Evolutionary conservation across 2,888 invertebrate species (phyloP).

Genomic region (Drosophila niveifrons): DNA sequence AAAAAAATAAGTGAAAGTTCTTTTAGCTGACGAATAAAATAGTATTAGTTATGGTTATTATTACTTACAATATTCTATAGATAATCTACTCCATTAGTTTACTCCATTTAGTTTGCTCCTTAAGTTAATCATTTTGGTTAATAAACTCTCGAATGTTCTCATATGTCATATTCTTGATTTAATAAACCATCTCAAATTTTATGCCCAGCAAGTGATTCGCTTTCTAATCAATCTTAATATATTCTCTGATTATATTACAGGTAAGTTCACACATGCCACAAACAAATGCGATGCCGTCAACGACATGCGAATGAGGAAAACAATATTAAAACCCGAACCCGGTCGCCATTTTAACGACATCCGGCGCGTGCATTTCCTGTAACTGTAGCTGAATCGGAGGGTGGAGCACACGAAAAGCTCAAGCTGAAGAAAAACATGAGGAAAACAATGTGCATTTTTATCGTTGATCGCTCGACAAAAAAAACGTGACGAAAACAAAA

Average conservation of each 20-base stretch:
- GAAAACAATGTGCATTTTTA: slow-evolving; percentile 62
- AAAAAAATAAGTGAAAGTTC: no score
- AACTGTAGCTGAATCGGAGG: slow-evolving; percentile 37
- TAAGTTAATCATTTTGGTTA: not conserved
- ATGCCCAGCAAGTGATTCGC: slow-evolving; percentile 11
- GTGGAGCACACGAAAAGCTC: slow-evolving; percentile 6
- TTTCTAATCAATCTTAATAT: slow-evolving; percentile 61
- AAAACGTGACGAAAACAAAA: slow-evolving; percentile 79
- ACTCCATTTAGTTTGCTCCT: no score
- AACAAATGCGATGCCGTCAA: slow-evolving; percentile 38
- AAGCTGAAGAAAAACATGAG: not conserved
- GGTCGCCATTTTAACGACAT: slow-evolving; percentile 68
- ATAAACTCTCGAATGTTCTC: not conserved
- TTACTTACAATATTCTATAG: no score
- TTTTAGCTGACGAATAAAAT: no score
- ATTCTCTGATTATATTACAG: slow-evolving; percentile 54
- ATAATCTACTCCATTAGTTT: no score
- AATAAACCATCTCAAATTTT: slow-evolving; percentile 15
- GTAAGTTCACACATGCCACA: slow-evolving; percentile 55
- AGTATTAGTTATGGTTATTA: no score
- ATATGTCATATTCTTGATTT: not conserved
- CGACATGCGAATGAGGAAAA: slow-evolving; percentile 38
- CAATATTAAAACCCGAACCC: slow-evolving; percentile 33
- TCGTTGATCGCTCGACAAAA: slow-evolving; percentile 51
- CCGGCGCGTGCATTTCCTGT: slow-evolving; percentile 76